phyloP scores from a whole-genome alignment of 2,113 vertebrate species.

The Tachuris rubrigastra region DNA sequence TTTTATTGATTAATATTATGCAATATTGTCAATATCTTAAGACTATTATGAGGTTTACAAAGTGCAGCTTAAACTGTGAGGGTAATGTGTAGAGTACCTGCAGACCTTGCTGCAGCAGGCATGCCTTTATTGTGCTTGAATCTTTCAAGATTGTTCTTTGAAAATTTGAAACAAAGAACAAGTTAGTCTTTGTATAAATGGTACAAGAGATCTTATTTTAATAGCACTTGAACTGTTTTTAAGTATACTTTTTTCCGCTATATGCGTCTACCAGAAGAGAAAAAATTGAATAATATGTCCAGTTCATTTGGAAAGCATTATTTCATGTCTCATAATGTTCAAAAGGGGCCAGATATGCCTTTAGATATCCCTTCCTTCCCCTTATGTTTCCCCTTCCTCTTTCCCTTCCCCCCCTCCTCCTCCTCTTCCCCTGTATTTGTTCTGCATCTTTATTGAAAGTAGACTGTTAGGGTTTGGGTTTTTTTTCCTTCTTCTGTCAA shows the following conservation, averaged over 20 bases:
- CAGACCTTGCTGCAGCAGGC: not conserved
- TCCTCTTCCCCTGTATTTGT: not conserved
- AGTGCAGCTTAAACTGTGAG: not conserved
- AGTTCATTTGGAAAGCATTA: not conserved
- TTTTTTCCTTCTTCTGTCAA: not conserved
- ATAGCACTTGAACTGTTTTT: not conserved
- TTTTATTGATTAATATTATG: not conserved
- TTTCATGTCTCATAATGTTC: not conserved
- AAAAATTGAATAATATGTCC: not conserved
- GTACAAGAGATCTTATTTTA: not conserved
- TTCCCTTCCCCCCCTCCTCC: not conserved
- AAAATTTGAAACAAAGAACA: not conserved
- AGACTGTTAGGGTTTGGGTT: not conserved
- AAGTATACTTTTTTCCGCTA: not conserved
- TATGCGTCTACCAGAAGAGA: not conserved
- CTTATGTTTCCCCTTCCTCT: not conserved
- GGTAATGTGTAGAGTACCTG: not conserved
- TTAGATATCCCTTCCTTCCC: not conserved
- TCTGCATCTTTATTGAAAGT: not conserved
- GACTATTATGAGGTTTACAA: not conserved
- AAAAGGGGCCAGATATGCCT: not conserved
- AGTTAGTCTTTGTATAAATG: not conserved
- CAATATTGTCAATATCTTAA: not conserved
- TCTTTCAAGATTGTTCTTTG: not conserved
- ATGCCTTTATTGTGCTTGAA: not conserved